Base-by-base conservation (phyloP, 2,797 vertebrate genomes). In the Rhinophrynus dorsalis region DNA sequence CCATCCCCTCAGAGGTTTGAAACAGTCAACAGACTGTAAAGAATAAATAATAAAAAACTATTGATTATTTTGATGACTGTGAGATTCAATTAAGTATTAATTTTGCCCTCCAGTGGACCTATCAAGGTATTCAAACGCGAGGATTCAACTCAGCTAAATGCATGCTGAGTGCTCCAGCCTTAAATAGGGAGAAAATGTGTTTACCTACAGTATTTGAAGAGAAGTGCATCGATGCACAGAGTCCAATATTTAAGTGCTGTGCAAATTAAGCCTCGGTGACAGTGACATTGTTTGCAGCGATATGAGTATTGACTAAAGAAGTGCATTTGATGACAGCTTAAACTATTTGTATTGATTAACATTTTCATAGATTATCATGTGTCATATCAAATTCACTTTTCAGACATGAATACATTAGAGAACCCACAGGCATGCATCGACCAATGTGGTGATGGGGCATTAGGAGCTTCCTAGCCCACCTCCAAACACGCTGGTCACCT, bases 41-140 rank as follows among this genome's bases (percentile, higher is more conserved):
- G 96, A 98, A 98, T 98, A 98, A 99, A 99, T 99, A 98, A 99
- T 99, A 99, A 96, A 99, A 96, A 98, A 98, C 91, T 98, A 99
- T 99, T 98, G 97, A 99, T 99, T 99, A 99, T 98, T 99, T 96
- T 98, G 96, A 98, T 99, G 95, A 99, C 95, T 98, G 94, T 92
- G 94, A 97, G 95, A 99, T 98, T 99, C 97, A 99, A 98, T 99
- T 99, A 99, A 96, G 96, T 98, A 98, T 99, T 99, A 98, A 99
- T 99, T 99, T 99, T 98, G 96, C 97, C 96, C 97, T 99, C 96
- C 96, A 98, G 94, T 98, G 96, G 97, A 96, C 96, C 96, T 97
- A 98, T 97, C 95, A 96, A 95, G 92, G 90, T 92, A 91, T 95
- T 97, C 94, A 96, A 96, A 96, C 90, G 90, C 89, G 90, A 92